These are phyloP conservation scores for Albula glossodonta DNA, from an alignment of 2,113 vertebrate genomes.

Conservation along the genomic window DNA sequence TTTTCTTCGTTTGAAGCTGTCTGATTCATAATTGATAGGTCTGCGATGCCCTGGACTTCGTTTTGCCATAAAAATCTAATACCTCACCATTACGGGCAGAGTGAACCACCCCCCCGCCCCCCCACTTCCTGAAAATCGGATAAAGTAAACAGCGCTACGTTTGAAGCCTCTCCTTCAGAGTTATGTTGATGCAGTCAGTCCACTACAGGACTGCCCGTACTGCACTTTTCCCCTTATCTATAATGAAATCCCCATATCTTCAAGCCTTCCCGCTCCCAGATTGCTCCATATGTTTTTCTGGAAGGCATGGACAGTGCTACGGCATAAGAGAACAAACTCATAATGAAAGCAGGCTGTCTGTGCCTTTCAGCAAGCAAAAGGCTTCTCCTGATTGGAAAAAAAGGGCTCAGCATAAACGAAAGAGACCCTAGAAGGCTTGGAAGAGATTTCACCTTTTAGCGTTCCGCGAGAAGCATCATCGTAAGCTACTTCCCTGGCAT, in stretches of 20 bases:
- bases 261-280: neutral
- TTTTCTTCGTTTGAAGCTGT: too few species aligned
- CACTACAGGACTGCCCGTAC: neutral
- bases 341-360: too few species aligned
- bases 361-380: too few species aligned
- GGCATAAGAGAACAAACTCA: neutral
- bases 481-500: too few species aligned
- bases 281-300: neutral
- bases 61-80: slow-evolving; percentile 15
- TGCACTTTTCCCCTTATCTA: neutral
- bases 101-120: neutral
- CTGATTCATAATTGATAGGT: neutral
- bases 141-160: too few species aligned
- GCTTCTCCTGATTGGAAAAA: too few species aligned
- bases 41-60: neutral
- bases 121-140: too few species aligned
- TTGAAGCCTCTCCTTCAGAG: neutral
- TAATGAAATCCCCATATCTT: neutral
- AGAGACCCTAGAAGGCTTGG: too few species aligned
- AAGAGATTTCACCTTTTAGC: too few species aligned
- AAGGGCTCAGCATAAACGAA: too few species aligned
- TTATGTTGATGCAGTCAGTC: neutral
- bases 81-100: neutral
- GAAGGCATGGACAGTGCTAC: neutral
- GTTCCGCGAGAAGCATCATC: too few species aligned